These are phyloP conservation scores for Vireo griseus DNA, from an alignment of 2,797 vertebrate genomes.

Conservation along the genomic window DNA sequence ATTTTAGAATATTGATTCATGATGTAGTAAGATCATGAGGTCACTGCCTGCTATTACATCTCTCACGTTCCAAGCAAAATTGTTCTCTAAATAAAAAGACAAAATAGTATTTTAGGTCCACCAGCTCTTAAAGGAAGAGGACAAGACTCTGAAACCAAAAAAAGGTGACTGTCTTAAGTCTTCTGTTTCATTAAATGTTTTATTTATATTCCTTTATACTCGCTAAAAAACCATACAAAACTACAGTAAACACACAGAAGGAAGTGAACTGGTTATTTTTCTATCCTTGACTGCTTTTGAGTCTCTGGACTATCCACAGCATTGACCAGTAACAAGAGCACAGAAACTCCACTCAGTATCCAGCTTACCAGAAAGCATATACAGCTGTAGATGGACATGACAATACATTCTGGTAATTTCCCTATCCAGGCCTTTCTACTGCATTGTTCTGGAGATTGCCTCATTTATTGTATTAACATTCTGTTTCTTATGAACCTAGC, in stretches of 20 bases:
- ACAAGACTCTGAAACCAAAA: not conserved
- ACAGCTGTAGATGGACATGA: not conserved
- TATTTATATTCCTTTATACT: not conserved
- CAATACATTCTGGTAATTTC: not conserved
- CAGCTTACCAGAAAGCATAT: not conserved
- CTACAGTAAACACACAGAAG: not conserved
- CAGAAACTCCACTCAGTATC: not conserved
- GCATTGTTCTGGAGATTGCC: not conserved
- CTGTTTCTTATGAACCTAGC: not conserved
- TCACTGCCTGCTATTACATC: not conserved
- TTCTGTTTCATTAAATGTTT: not conserved
- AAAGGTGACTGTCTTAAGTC: not conserved
- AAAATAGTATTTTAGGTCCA: not conserved
- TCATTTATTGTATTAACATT: not conserved
- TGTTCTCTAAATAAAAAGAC: not conserved
- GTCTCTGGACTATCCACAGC: not conserved
- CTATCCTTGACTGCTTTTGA: not conserved
- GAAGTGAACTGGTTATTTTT: rapidly evolving
- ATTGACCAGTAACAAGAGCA: not conserved
- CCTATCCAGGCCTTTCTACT: not conserved
- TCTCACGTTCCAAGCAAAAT: not conserved
- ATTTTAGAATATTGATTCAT: constrained; percentile 39
- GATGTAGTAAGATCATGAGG: not conserved
- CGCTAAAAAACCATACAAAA: not conserved
- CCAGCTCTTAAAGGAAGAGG: not conserved